Conservation (phyloP, 2,797 vertebrate species). For the Spea hammondii region DNA sequence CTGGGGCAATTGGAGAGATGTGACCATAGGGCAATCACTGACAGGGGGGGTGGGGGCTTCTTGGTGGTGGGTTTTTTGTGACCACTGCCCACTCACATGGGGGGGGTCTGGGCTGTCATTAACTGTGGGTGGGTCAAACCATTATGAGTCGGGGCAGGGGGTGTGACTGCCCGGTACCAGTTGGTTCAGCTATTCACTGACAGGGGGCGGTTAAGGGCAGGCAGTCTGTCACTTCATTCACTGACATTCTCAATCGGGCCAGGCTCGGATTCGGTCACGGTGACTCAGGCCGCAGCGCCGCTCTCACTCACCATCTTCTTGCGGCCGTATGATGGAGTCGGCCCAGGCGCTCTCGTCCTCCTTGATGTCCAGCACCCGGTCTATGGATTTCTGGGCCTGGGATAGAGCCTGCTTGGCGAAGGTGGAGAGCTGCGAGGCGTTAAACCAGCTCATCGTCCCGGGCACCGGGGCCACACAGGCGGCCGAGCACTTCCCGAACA, state of each 20-base stretch:
- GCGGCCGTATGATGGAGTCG: conserved; percentile 72
- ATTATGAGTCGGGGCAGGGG: no score
- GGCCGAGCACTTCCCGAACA: conserved; percentile 39
- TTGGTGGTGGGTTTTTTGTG: no score
- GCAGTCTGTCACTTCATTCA: no score
- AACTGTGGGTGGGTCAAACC: no score
- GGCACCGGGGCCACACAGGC: conserved; percentile 1
- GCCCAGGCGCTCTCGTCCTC: conserved; percentile 82
- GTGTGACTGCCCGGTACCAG: no score
- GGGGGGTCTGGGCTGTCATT: no score
- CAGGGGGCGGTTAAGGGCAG: no score
- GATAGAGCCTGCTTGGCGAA: conserved; percentile 98
- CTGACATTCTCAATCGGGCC: background rate
- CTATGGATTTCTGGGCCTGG: conserved; percentile 96
- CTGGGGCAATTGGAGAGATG: no score
- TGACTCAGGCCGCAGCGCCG: background rate
- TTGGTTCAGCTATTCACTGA: no score
- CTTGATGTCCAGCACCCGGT: conserved; percentile 94
- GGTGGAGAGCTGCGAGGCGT: conserved; percentile 91
- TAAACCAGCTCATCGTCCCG: conserved; percentile 92
- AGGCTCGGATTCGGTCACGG: background rate
- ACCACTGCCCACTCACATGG: no score
- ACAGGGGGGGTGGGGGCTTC: no score
- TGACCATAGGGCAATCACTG: no score
- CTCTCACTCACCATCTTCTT: conserved; percentile 73